phyloP scores from a whole-genome alignment of 2,888 invertebrate genomes.

The Dasysyrphus tricinctus region DNA sequence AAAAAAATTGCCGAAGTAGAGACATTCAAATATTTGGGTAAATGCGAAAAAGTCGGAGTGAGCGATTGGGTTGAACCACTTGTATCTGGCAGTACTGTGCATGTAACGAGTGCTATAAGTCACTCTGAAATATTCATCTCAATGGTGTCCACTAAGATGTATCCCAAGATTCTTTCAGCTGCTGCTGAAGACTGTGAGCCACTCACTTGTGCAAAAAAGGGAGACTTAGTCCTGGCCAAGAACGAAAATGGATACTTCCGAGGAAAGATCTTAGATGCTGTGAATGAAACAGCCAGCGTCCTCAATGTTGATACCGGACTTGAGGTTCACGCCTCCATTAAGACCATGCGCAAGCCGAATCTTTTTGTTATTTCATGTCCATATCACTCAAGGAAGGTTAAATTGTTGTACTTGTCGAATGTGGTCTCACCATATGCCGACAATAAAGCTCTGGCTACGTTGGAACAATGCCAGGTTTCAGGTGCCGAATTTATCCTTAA shows the following conservation, averaged over 20 bases:
- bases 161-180: slow-evolving; percentile 68
- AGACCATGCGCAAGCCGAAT: slow-evolving; percentile 73
- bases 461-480: slow-evolving; percentile 70
- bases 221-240: slow-evolving; percentile 68
- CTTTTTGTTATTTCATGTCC: slow-evolving; percentile 76
- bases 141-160: slow-evolving; percentile 60
- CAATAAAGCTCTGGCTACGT: slow-evolving; percentile 74
- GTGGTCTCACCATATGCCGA: slow-evolving; percentile 72
- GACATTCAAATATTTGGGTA: slow-evolving; percentile 73
- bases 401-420: slow-evolving; percentile 74
- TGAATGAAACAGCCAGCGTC: slow-evolving; percentile 49
- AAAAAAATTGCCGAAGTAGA: slow-evolving; percentile 73
- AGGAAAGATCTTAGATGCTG: slow-evolving; percentile 49
- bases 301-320: slow-evolving; percentile 76
- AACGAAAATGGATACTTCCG: slow-evolving; percentile 48
- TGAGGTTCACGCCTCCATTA: slow-evolving; percentile 31
- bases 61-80: slow-evolving; percentile 76
- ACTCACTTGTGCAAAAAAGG: slow-evolving; percentile 31
- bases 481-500: slow-evolving; percentile 73
- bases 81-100: slow-evolving; percentile 63
- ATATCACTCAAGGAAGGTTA: slow-evolving; percentile 71
- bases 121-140: slow-evolving; percentile 76
- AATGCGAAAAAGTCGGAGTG: slow-evolving; percentile 58
- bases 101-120: slow-evolving; percentile 69
- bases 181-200: slow-evolving; percentile 71